phyloP scores from a whole-genome alignment of 2,113 vertebrate genomes.

The Ammospiza caudacuta region DNA sequence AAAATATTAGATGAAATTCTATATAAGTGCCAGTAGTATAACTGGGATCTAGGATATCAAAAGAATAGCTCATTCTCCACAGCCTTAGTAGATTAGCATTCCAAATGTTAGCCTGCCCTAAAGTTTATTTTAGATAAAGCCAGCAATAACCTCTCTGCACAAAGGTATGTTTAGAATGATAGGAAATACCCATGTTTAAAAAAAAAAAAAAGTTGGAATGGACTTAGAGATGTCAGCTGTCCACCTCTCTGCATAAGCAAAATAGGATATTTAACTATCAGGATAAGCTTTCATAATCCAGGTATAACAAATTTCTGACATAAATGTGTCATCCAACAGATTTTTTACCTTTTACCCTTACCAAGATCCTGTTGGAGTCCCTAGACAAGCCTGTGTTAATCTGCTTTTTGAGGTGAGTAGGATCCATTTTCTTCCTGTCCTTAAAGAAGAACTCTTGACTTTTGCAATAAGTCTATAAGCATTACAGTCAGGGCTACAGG shows the following conservation, averaged over 20 bases:
- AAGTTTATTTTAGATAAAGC: neutral
- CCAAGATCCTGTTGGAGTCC: neutral
- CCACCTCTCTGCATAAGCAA: neutral
- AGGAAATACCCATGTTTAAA: neutral
- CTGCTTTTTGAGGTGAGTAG: neutral
- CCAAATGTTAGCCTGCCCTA: neutral
- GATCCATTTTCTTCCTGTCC: neutral
- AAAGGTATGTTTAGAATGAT: neutral
- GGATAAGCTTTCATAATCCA: neutral
- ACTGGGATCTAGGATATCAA: neutral
- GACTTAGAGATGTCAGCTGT: neutral
- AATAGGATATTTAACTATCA: neutral
- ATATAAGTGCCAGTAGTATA: neutral
- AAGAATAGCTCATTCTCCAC: neutral
- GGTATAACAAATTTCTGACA: accelerated
- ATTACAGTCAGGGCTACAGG: neutral
- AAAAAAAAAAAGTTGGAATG: neutral
- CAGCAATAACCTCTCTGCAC: neutral
- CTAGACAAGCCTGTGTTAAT: neutral
- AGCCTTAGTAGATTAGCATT: neutral
- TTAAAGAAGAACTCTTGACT: neutral
- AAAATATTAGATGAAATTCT: neutral
- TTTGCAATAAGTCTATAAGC: neutral
- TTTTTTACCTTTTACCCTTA: neutral
- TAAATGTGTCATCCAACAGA: neutral